These are phyloP conservation scores for Dendrophyllia cribrosa DNA, from an alignment of 64 coral and sea anemone species.

Conservation along the genomic window DNA sequence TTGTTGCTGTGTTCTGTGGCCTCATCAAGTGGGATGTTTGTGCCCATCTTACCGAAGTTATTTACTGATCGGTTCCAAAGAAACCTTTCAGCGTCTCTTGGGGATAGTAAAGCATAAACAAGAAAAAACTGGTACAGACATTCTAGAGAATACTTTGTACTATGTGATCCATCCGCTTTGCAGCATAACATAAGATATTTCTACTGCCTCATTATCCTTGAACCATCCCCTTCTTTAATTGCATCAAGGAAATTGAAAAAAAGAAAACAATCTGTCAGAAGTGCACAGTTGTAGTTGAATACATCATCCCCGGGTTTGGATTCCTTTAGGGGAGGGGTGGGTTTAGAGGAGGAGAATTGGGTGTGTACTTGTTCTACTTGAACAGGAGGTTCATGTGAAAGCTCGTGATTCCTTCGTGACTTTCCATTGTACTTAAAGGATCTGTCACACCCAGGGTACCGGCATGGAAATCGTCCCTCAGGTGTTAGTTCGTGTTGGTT, in stretches of 20 bases:
- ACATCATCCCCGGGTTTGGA: conserved; percentile 1
- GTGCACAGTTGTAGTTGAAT: conserved; percentile 8
- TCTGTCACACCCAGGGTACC: conserved; percentile 61
- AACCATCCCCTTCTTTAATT: conserved; percentile 72
- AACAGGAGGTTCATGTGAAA: conserved; percentile 61
- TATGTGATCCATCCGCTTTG: conserved; percentile 62
- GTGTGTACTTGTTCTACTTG: background rate
- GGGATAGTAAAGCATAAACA: conserved; percentile 18
- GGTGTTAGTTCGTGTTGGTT: conserved; percentile 57
- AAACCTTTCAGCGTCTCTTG: conserved; percentile 31
- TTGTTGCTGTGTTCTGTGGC: conserved; percentile 62
- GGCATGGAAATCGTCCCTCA: conserved; percentile 40
- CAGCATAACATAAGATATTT: conserved; percentile 79
- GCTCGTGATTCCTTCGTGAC: conserved; percentile 63
- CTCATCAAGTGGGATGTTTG: conserved; percentile 70
- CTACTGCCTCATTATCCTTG: conserved; percentile 57
- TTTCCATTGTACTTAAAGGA: conserved; percentile 83
- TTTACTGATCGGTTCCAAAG: conserved; percentile 48
- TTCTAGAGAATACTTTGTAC: conserved; percentile 34
- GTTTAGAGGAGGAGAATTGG: background rate
- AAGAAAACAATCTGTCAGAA: conserved; percentile 4
- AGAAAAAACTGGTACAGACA: conserved; percentile 51
- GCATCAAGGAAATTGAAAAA: conserved; percentile 57
- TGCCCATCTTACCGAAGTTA: conserved; percentile 31
- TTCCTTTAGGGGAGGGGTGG: background rate